Evolutionary conservation across 2,113 vertebrate species (phyloP).

Genomic region (Psephotus haematonotus): DNA sequence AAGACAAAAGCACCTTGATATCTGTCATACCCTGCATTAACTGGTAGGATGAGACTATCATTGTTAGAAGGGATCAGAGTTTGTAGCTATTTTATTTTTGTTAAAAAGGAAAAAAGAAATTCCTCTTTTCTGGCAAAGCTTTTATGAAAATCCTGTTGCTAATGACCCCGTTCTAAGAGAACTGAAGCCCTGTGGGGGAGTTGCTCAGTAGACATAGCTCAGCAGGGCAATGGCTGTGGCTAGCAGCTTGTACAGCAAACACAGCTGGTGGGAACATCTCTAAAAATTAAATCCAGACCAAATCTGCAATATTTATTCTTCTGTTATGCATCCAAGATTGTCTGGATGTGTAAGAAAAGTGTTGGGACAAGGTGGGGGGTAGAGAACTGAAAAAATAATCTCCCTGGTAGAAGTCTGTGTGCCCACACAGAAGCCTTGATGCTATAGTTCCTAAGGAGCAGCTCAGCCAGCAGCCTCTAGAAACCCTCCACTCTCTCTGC

Average conservation of each 20-base stretch:
- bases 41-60: rapidly evolving
- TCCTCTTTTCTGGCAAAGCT: neutral
- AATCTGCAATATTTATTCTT: slow-evolving; percentile 14
- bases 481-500: neutral
- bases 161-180: neutral
- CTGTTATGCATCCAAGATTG: neutral
- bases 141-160: neutral
- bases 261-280: neutral
- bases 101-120: neutral
- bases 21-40: neutral
- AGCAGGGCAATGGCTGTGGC: neutral
- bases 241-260: slow-evolving; percentile 17
- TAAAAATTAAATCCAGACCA: slow-evolving; percentile 24
- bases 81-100: neutral
- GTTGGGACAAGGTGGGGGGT: neutral
- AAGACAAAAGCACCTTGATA: neutral
- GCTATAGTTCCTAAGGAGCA: neutral
- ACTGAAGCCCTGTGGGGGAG: neutral
- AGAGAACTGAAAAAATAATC: neutral
- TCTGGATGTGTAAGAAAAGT: neutral
- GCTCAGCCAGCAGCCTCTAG: neutral
- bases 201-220: neutral
- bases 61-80: neutral
- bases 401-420: neutral
- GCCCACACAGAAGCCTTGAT: neutral